Conservation (phyloP, 2,113 vertebrate genomes). For the Varanus salvator region DNA sequence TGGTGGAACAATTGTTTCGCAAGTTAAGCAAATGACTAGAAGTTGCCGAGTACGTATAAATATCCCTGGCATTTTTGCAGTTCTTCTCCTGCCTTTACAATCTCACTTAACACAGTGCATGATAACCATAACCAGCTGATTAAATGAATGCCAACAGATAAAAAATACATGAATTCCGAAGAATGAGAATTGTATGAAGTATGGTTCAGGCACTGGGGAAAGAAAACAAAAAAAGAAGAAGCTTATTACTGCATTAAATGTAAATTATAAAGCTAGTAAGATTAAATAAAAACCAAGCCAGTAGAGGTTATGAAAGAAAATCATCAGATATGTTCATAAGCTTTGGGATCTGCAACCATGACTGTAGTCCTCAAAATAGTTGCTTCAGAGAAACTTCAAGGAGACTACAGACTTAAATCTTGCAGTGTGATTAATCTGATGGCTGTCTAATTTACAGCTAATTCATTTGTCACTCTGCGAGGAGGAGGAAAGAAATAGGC, state of each 20-base stretch:
- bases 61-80: neutral
- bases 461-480: constrained; percentile 5
- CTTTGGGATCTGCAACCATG: neutral
- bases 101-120: neutral
- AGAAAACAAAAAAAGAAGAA: neutral
- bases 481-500: neutral
- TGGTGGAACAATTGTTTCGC: neutral
- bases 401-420: neutral
- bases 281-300: neutral
- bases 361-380: neutral
- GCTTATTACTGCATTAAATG: neutral
- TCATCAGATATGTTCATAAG: neutral
- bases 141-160: neutral
- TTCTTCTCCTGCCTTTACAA: neutral
- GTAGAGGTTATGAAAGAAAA: neutral
- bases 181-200: neutral
- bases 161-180: neutral
- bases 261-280: neutral
- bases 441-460: neutral
- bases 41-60: neutral
- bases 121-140: neutral
- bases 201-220: neutral
- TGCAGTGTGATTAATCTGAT: neutral
- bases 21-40: constrained; percentile 24
- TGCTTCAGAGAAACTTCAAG: neutral